Evolutionary conservation across 2,113 vertebrate genomes (phyloP).

Genomic region (Hipposideros armiger): DNA sequence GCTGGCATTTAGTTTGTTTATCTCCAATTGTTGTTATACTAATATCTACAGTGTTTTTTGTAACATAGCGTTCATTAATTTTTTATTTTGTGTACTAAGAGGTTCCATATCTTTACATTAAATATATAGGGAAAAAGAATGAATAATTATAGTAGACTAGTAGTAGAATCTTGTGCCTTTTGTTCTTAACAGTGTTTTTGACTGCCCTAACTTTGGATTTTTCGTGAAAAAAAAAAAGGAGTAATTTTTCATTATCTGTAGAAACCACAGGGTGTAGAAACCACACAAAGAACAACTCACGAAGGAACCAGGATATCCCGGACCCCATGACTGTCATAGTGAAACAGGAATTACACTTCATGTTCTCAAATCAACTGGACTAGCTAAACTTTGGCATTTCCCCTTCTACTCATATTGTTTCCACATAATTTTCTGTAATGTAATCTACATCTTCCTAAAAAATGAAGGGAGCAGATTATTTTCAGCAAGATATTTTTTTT

Average conservation of each 20-base stretch:
- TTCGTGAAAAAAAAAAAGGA: neutral
- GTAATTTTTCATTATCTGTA: neutral
- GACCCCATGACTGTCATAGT: neutral
- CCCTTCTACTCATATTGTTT: neutral
- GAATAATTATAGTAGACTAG: neutral
- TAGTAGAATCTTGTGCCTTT: neutral
- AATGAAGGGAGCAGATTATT: neutral
- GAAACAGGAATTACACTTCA: neutral
- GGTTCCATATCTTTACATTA: slow-evolving; percentile 31
- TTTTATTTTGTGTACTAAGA: slow-evolving; percentile 24
- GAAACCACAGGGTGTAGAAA: neutral
- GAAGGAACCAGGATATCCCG: neutral
- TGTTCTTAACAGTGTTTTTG: slow-evolving; percentile 15
- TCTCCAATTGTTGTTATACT: neutral
- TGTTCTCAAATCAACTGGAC: neutral
- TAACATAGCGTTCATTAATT: slow-evolving; percentile 6
- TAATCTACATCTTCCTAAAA: neutral
- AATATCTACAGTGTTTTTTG: neutral
- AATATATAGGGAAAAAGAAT: neutral
- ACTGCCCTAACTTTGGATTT: neutral
- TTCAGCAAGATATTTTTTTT: neutral
- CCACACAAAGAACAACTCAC: neutral
- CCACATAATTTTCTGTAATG: neutral
- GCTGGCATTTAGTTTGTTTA: neutral
- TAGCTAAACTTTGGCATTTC: neutral